Conservation (phyloP, 2,797 vertebrate genomes). For the Crypturellus tataupa region DNA sequence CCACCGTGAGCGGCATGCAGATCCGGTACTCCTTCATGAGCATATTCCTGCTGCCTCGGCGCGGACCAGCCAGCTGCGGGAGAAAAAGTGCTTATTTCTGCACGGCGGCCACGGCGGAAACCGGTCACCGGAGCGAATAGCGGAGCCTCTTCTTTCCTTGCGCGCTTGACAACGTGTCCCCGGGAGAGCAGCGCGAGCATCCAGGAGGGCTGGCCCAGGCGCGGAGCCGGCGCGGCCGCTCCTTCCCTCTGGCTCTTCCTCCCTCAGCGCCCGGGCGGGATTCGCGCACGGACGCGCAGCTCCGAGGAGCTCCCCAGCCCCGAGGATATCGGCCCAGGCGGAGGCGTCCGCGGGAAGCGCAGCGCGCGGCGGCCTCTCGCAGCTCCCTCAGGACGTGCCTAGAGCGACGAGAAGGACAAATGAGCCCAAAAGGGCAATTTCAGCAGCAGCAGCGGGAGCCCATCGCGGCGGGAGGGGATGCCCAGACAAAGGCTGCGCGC, state of each 20-base stretch:
- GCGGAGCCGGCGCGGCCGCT: conserved; percentile 4
- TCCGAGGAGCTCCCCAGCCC: not conserved
- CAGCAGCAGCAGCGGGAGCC: conserved; percentile 44
- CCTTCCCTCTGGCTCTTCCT: conserved; percentile 53
- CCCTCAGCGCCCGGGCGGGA: conserved; percentile 67
- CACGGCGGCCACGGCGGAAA: conserved; percentile 20
- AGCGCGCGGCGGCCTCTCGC: not conserved
- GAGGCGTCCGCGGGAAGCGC: conserved; percentile 58
- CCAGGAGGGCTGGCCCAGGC: conserved; percentile 62
- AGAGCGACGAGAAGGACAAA: conserved; percentile 14
- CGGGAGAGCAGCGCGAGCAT: conserved; percentile 26
- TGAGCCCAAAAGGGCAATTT: conserved; percentile 34
- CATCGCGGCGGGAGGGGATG: conserved; percentile 52
- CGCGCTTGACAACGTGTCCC: conserved; percentile 16
- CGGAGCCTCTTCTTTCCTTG: not conserved
- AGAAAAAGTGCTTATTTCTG: conserved; percentile 54
- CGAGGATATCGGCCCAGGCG: not conserved
- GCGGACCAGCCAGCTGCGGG: conserved; percentile 44
- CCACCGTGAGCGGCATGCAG: conserved; percentile 97
- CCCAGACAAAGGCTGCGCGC: conserved; percentile 79
- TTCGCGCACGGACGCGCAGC: not conserved
- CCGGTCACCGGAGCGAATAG: not conserved
- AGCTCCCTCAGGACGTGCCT: conserved; percentile 63
- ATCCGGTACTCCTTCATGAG: conserved; percentile 98
- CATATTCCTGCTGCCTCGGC: conserved; percentile 86